A percentile compares a stretch with the other conserved stretches of the same genome.
Evolutionary conservation across 2,113 vertebrate genomes (phyloP).

Genomic region (Albula goreensis): DNA sequence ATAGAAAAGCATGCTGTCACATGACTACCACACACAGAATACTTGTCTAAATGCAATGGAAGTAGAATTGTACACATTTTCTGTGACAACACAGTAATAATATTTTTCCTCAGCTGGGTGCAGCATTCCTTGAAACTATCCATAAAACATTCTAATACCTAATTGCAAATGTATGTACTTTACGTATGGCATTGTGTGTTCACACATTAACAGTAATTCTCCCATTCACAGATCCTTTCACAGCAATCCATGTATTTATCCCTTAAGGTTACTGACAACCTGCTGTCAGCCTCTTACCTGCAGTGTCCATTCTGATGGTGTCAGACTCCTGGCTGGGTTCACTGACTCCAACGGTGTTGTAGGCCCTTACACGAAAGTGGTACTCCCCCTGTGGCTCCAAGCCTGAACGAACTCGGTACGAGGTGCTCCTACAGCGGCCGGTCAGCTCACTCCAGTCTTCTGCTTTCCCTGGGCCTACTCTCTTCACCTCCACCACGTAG

Average conservation of each 20-base stretch:
- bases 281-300: constrained; percentile 48
- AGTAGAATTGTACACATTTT: too few species aligned
- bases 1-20: background rate
- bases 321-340: constrained; percentile 67
- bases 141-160: too few species aligned
- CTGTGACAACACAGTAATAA: too few species aligned
- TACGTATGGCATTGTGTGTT: too few species aligned
- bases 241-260: background rate
- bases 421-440: constrained; percentile 65
- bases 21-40: too few species aligned
- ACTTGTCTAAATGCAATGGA: too few species aligned
- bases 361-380: constrained; percentile 70
- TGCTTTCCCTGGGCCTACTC: constrained; percentile 16
- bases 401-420: constrained; percentile 58
- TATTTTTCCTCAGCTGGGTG: too few species aligned
- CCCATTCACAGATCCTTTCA: background rate
- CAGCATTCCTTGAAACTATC: too few species aligned
- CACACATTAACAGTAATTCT: background rate
- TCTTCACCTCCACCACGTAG: constrained; percentile 66
- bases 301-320: constrained; percentile 59
- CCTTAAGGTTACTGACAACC: background rate
- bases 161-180: too few species aligned
- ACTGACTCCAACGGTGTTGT: constrained; percentile 66
- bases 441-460: constrained; percentile 61
- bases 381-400: constrained; percentile 63